Evolutionary conservation across 1,140 invertebrate species (phyloP).

Genomic region (Thaumatotibia leucotreta): DNA sequence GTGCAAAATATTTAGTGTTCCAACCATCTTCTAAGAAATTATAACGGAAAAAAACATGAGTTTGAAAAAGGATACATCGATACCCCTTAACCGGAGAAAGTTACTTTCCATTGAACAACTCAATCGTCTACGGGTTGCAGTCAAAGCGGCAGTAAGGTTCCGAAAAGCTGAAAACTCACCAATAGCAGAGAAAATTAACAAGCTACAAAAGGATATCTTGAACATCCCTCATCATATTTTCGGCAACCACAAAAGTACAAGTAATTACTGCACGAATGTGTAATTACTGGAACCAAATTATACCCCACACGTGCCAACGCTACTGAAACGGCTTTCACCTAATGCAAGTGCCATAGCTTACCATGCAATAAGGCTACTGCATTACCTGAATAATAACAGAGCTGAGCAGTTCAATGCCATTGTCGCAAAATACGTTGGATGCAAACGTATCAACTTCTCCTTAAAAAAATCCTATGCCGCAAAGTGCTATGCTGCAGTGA

Average conservation of each 20-base stretch:
- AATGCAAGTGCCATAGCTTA: not conserved
- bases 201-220: conserved; percentile 19
- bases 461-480: conserved; percentile 15
- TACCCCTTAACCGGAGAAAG: not conserved
- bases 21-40: conserved; percentile 43
- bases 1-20: conserved; percentile 37
- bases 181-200: not conserved
- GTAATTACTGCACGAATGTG: conserved; percentile 29
- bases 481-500: conserved; percentile 17
- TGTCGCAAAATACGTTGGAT: conserved; percentile 30
- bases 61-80: not conserved
- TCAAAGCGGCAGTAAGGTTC: conserved; percentile 20
- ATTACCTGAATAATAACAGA: conserved; percentile 20
- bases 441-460: conserved; percentile 32
- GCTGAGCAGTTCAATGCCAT: conserved; percentile 29
- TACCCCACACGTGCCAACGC: conserved; percentile 14
- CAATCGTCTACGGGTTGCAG: conserved; percentile 19
- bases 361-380: conserved; percentile 17
- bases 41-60: conserved; percentile 18
- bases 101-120: not conserved
- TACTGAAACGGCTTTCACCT: not conserved
- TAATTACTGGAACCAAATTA: conserved; percentile 27
- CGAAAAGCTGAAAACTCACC: conserved; percentile 11
- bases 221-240: conserved; percentile 50
- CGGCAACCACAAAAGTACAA: conserved; percentile 40